A percentile compares a stretch with the other conserved stretches of the same genome.
phyloP scores from a whole-genome alignment of 1,140 invertebrate species.

The Cryptotermes secundus region DNA sequence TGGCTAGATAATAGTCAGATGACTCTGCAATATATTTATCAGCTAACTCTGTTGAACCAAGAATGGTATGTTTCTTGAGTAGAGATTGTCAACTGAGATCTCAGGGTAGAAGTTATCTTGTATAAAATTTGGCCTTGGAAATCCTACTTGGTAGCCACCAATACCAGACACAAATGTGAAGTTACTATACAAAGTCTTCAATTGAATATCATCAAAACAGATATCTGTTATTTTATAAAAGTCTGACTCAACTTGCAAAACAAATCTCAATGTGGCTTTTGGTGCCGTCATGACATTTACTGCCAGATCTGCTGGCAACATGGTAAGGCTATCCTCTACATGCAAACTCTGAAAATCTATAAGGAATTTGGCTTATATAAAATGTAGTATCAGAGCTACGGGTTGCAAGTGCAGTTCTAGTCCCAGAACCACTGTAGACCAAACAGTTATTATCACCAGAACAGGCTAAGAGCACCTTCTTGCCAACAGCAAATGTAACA shows the following conservation, averaged over 20 bases:
- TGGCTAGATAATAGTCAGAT: slow-evolving; percentile 41
- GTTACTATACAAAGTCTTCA: slow-evolving; percentile 36
- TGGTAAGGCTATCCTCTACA: slow-evolving; percentile 29
- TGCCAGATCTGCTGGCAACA: slow-evolving; percentile 33
- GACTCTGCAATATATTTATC: slow-evolving; percentile 43
- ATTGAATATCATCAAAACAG: slow-evolving; percentile 37
- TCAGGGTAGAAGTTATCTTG: slow-evolving; percentile 40
- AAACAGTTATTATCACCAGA: slow-evolving; percentile 24
- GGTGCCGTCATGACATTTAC: slow-evolving; percentile 34
- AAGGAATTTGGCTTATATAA: neutral
- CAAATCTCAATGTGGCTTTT: slow-evolving; percentile 37
- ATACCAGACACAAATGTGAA: slow-evolving; percentile 34
- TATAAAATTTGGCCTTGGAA: slow-evolving; percentile 39
- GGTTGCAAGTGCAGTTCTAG: neutral
- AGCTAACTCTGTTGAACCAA: slow-evolving; percentile 43
- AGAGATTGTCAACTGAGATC: slow-evolving; percentile 38
- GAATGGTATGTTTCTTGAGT: slow-evolving; percentile 39
- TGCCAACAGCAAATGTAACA: neutral
- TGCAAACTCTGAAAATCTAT: slow-evolving; percentile 31
- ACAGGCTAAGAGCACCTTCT: slow-evolving; percentile 23
- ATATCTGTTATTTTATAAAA: slow-evolving; percentile 37
- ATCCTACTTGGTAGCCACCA: slow-evolving; percentile 27
- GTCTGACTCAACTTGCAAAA: slow-evolving; percentile 29
- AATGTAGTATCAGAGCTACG: slow-evolving; percentile 27
- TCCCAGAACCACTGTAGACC: neutral